These are phyloP conservation scores for Propithecus perrieri DNA, from an alignment of 2,797 vertebrate genomes.

Conservation along the genomic window DNA sequence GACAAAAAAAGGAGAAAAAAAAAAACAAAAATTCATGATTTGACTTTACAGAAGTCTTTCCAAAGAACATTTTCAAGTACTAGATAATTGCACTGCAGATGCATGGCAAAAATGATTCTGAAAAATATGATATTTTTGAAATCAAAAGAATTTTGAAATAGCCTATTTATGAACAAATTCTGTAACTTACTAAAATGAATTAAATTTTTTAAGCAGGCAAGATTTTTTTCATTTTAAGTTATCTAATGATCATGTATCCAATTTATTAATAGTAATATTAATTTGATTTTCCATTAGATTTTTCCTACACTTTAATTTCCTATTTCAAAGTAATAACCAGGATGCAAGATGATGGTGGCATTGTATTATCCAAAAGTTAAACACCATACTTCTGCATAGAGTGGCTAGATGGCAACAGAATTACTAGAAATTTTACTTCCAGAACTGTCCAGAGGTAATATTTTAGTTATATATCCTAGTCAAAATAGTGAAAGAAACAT, in stretches of 20 bases:
- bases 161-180: neutral
- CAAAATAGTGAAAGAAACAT: neutral
- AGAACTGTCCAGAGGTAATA: neutral
- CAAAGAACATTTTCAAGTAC: neutral
- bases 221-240: neutral
- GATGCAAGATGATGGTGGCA: neutral
- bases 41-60: neutral
- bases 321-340: neutral
- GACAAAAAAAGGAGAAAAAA: neutral
- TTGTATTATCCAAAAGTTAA: neutral
- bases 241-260: neutral
- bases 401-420: neutral
- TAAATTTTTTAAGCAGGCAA: neutral
- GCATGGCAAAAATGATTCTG: neutral
- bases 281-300: slow-evolving; percentile 1
- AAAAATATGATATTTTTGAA: neutral
- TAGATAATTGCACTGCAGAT: neutral
- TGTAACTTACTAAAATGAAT: neutral
- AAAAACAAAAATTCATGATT: neutral
- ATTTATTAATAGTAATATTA: neutral
- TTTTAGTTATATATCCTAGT: neutral
- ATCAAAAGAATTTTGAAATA: neutral
- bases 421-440: neutral
- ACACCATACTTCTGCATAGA: neutral
- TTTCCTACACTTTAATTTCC: slow-evolving; percentile 1